Evolutionary conservation across 2,888 invertebrate species (phyloP).

Genomic region (Scrobipalpa costella): DNA sequence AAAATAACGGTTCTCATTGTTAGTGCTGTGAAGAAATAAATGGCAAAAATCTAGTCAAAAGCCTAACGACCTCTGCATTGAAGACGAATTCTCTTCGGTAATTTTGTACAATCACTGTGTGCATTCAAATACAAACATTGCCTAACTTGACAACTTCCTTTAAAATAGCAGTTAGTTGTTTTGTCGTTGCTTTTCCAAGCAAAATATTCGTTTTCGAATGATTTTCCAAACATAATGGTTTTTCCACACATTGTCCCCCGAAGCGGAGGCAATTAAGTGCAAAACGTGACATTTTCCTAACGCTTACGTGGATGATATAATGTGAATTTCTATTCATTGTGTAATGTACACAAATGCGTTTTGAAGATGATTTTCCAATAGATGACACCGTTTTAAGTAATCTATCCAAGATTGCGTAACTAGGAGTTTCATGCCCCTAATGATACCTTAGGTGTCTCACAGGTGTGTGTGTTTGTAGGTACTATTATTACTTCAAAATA

Average conservation of each 20-base stretch:
- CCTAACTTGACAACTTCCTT: neutral
- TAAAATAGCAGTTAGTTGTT: constrained; percentile 1
- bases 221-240: constrained; percentile 20
- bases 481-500: too few relatives aligned
- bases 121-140: constrained; percentile 11
- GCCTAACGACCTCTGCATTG: constrained; percentile 4
- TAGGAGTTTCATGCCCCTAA: too few relatives aligned
- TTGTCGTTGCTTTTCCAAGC: constrained; percentile 13
- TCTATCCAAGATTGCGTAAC: too few relatives aligned
- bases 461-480: too few relatives aligned
- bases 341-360: constrained; percentile 2
- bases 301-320: neutral
- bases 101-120: constrained; percentile 2
- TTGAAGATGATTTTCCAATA: constrained; percentile 3
- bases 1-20: neutral
- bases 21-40: neutral
- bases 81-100: constrained; percentile 5
- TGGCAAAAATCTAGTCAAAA: neutral
- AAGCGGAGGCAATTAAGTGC: constrained; percentile 7
- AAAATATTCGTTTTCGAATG: constrained; percentile 5
- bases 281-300: constrained; percentile 7
- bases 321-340: neutral
- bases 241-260: constrained; percentile 8
- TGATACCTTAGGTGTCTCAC: too few relatives aligned
- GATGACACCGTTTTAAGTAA: too few relatives aligned